Conservation (phyloP, 2,113 vertebrate species). For the Todiramphus chloris region DNA sequence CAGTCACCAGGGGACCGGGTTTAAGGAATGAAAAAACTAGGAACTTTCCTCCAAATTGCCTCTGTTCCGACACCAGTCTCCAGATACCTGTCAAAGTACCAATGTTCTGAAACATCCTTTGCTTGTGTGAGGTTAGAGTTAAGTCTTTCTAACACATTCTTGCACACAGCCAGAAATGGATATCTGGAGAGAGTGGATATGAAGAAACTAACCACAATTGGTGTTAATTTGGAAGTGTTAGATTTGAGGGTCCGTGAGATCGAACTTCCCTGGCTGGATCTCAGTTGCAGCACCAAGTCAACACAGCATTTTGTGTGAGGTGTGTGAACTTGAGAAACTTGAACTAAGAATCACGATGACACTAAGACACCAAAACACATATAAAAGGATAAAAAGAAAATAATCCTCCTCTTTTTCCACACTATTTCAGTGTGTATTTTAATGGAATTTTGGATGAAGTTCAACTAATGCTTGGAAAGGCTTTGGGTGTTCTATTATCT, state of each 20-base stretch:
- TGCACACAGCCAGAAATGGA: background rate
- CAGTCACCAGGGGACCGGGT: background rate
- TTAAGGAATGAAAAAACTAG: background rate
- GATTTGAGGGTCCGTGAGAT: background rate
- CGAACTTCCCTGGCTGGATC: background rate
- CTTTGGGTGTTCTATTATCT: constrained; percentile 49
- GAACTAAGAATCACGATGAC: background rate
- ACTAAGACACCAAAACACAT: background rate
- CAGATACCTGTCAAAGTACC: background rate
- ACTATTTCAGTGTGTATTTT: constrained; percentile 32
- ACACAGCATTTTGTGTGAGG: background rate
- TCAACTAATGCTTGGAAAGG: constrained; percentile 50
- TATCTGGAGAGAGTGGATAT: background rate
- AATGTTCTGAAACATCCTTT: background rate
- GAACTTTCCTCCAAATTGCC: background rate
- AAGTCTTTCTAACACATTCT: constrained; percentile 21
- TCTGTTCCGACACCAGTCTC: background rate
- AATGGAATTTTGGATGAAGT: constrained; percentile 48
- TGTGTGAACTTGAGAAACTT: constrained; percentile 2
- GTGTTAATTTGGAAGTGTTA: constrained; percentile 53
- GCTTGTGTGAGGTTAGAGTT: background rate
- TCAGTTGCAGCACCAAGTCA: background rate
- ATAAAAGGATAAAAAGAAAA: background rate
- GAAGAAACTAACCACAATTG: constrained; percentile 47
- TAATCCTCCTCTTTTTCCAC: background rate